A percentile compares a stretch with the other conserved stretches of the same genome.
These are phyloP conservation scores for Passer montanus DNA, from an alignment of 2,113 vertebrate species.

Conservation along the genomic window DNA sequence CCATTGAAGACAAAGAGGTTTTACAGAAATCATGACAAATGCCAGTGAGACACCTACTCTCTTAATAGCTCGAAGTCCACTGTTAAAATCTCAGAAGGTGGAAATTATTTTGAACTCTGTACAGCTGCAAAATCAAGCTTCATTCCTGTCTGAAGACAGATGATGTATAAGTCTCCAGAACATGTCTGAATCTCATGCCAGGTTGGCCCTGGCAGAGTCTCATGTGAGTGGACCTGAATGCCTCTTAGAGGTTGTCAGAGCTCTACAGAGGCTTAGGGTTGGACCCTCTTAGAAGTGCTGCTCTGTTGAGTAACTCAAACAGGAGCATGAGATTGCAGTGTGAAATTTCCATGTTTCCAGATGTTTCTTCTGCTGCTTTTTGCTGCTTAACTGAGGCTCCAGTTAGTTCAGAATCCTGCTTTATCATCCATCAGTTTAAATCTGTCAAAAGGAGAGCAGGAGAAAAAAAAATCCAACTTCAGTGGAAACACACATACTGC, in stretches of 20 bases:
- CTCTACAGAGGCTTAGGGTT: not conserved
- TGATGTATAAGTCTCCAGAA: not conserved
- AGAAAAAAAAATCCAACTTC: not conserved
- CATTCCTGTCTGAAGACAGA: not conserved
- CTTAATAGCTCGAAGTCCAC: not conserved
- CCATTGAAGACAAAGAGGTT: not conserved
- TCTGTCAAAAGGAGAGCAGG: conserved; percentile 6
- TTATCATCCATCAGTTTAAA: not conserved
- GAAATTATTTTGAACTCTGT: not conserved
- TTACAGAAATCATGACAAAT: not conserved
- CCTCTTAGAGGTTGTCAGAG: not conserved
- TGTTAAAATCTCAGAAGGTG: not conserved
- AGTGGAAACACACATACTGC: not conserved
- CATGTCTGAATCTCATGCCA: not conserved
- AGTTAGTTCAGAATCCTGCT: not conserved
- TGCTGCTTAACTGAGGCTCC: not conserved
- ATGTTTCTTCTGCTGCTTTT: not conserved
- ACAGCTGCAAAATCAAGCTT: not conserved
- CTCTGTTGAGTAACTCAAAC: not conserved
- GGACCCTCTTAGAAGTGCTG: not conserved
- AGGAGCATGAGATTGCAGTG: not conserved
- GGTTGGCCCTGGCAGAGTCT: not conserved
- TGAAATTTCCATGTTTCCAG: not conserved
- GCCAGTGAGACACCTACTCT: not conserved
- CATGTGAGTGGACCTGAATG: not conserved